Conservation (phyloP, 1,140 invertebrate genomes). For the Conus ventricosus region DNA sequence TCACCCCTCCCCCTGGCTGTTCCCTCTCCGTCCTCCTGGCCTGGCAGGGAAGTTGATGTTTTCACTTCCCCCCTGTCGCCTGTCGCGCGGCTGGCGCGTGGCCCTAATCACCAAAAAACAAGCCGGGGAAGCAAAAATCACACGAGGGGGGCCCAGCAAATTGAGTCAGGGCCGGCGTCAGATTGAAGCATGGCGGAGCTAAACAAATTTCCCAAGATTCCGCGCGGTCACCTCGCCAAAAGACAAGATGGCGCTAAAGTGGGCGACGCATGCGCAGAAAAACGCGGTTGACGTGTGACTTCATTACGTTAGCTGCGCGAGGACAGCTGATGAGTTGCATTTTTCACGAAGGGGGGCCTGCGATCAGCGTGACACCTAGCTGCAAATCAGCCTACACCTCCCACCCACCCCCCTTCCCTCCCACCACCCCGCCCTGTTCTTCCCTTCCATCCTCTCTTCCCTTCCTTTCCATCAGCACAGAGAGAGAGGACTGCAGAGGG, state of each 20-base stretch:
- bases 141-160: not conserved
- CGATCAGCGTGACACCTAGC: not conserved
- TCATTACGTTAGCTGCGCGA: constrained; percentile 14
- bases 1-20: not conserved
- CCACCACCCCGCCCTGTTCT: not conserved
- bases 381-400: not conserved
- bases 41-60: not conserved
- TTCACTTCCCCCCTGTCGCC: not conserved
- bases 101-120: constrained; percentile 21
- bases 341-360: not conserved
- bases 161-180: constrained; percentile 14
- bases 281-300: constrained; percentile 19
- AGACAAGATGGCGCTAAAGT: constrained; percentile 22
- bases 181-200: constrained; percentile 17
- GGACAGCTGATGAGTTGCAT: constrained; percentile 23
- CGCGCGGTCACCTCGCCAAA: constrained; percentile 18
- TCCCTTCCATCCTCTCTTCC: too few species aligned
- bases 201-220: constrained; percentile 27
- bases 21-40: not conserved
- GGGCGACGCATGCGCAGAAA: constrained; percentile 18
- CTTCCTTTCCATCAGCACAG: too few species aligned
- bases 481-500: not conserved
- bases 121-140: constrained; percentile 9
- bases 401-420: not conserved
- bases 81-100: not conserved